Percentiles rank a stretch among this genome's conserved stretches.
Evolutionary conservation across 2,797 vertebrate species (phyloP).

Genomic region (Crossoptilon crossoptilon): DNA sequence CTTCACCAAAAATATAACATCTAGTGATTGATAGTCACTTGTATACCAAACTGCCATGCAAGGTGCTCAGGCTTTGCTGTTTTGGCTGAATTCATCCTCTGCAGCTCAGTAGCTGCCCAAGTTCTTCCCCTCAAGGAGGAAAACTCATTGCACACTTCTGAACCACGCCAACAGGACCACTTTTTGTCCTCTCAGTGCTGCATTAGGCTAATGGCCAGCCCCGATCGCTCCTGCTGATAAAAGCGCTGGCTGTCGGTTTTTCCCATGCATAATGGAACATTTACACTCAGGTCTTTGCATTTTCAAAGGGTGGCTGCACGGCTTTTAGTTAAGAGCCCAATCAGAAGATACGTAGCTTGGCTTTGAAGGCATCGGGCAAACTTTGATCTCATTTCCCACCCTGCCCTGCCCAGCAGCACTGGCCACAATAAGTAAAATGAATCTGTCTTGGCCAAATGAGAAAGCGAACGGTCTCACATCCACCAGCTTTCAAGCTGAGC

Average conservation of each 20-base stretch:
- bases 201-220: slow-evolving; percentile 1
- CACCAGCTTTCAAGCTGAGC: neutral
- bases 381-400: slow-evolving; percentile 51
- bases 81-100: neutral
- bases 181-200: neutral
- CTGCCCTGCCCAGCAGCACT: neutral
- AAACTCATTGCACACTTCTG: neutral
- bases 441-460: neutral
- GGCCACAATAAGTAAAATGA: neutral
- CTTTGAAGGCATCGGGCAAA: slow-evolving; percentile 38
- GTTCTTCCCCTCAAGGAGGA: neutral
- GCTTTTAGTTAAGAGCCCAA: slow-evolving; percentile 43
- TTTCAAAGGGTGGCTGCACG: slow-evolving; percentile 43
- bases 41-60: neutral
- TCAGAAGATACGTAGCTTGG: neutral
- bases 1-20: neutral
- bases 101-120: neutral
- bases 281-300: neutral
- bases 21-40: neutral
- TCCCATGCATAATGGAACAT: slow-evolving; percentile 34
- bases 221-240: slow-evolving; percentile 8
- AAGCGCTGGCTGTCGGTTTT: slow-evolving; percentile 37
- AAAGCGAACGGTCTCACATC: neutral
- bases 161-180: neutral
- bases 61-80: neutral